These are phyloP conservation scores for Andrena cerasifolii DNA, from an alignment of 1,140 invertebrate genomes.

Conservation along the genomic window DNA sequence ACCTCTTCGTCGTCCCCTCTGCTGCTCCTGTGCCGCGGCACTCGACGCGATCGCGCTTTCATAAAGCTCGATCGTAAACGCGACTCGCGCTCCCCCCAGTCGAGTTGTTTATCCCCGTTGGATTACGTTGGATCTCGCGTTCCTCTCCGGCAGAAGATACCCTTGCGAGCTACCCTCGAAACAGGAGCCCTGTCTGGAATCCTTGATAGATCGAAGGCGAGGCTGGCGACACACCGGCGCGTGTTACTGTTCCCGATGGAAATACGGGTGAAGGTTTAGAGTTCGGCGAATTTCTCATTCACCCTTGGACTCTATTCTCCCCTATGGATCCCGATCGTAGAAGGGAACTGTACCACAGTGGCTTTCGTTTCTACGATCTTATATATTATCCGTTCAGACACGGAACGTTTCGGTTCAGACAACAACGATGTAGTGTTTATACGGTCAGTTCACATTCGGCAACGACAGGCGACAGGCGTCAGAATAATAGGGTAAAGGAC, in stretches of 20 bases:
- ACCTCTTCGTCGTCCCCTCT: too few species aligned
- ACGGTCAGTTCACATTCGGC: too few species aligned
- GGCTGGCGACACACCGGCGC: not conserved
- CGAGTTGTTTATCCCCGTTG: slow-evolving; percentile 7
- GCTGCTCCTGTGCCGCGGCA: too few species aligned
- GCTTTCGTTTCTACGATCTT: too few species aligned
- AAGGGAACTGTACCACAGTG: not conserved
- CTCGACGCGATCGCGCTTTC: too few species aligned
- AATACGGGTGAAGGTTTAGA: not conserved
- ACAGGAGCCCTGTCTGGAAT: not conserved
- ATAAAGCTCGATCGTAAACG: not conserved
- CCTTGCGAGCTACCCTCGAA: not conserved
- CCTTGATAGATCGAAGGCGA: slow-evolving; percentile 9
- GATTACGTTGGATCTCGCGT: not conserved
- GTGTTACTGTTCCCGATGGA: not conserved
- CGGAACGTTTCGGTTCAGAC: too few species aligned
- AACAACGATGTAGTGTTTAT: too few species aligned
- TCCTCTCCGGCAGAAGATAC: not conserved
- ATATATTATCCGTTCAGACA: too few species aligned
- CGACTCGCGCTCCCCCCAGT: not conserved
- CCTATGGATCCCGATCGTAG: not conserved
- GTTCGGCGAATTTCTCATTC: not conserved
- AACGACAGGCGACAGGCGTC: too few species aligned
- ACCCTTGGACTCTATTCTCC: not conserved
- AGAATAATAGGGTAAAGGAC: too few species aligned